Conservation (phyloP, 2,113 vertebrate genomes). For the Amblyopsis rosae region DNA sequence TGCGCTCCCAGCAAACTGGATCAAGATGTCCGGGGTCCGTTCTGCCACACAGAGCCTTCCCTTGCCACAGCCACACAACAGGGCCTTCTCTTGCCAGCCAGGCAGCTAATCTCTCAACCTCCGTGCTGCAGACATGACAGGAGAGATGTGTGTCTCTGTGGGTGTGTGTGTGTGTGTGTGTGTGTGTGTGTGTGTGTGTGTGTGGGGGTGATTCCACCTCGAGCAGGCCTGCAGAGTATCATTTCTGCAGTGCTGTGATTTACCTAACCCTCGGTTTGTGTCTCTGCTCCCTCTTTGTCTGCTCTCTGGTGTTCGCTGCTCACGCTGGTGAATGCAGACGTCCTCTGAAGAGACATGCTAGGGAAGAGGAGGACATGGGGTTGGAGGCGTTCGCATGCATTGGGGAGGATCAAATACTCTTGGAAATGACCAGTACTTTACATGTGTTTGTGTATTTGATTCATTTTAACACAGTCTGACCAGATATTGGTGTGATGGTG, state of each 20-base stretch:
- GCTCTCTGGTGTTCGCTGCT: conserved; percentile 44
- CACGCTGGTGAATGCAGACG: conserved; percentile 45
- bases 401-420: too few relatives aligned
- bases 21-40: conserved; percentile 75
- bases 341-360: conserved; percentile 25
- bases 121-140: conserved; percentile 61
- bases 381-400: too few relatives aligned
- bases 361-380: too few relatives aligned
- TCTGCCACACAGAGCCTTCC: conserved; percentile 44
- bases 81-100: conserved; percentile 67
- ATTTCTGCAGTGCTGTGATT: conserved; percentile 58
- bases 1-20: conserved; percentile 74
- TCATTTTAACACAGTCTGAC: too few relatives aligned
- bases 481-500: too few relatives aligned
- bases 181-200: conserved; percentile 45
- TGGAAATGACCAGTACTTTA: too few relatives aligned
- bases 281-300: conserved; percentile 58
- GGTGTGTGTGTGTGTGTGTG: conserved; percentile 41
- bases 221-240: conserved; percentile 41
- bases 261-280: conserved; percentile 55
- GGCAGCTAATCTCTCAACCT: conserved; percentile 51
- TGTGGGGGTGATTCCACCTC: conserved; percentile 40
- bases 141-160: conserved; percentile 29
- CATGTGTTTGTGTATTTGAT: too few relatives aligned
- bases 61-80: conserved; percentile 61